Evolutionary conservation across 2,888 invertebrate genomes (phyloP).

Genomic region (Stenolophus ochropezus): DNA sequence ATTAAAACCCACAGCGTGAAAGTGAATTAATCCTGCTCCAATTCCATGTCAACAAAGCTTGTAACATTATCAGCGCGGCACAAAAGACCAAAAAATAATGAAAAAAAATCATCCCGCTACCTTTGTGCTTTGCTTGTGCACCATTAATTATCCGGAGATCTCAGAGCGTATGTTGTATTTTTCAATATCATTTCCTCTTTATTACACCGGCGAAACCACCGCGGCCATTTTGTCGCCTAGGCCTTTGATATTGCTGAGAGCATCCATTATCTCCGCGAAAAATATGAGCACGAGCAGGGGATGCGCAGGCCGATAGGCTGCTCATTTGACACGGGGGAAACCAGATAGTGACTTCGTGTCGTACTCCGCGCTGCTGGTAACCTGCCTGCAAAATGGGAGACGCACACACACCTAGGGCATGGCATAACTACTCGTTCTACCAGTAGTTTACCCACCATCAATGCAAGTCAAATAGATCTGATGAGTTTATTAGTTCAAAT

Average conservation of each 20-base stretch:
- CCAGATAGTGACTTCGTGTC: too few species aligned
- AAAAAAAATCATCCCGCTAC: conserved; percentile 1
- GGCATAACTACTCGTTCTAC: too few species aligned
- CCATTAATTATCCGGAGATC: conserved; percentile 31
- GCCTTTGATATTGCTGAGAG: conserved; percentile 56
- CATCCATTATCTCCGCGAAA: conserved; percentile 59
- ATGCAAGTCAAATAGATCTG: too few species aligned
- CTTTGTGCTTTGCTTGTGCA: conserved; percentile 31
- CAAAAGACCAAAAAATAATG: conserved; percentile 42
- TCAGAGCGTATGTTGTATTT: conserved; percentile 56
- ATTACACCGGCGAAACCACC: conserved; percentile 34
- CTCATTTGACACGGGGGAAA: conserved; percentile 40
- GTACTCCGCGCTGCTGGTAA: too few species aligned
- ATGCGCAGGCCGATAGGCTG: conserved; percentile 36
- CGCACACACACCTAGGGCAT: too few species aligned
- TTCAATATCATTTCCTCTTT: conserved; percentile 59
- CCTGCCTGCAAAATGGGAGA: too few species aligned
- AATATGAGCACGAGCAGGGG: conserved; percentile 51
- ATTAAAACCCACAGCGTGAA: background rate
- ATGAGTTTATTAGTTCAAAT: too few species aligned
- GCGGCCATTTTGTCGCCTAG: conserved; percentile 57
- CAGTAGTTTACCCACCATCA: too few species aligned
- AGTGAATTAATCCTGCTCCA: conserved; percentile 31
- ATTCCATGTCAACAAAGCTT: conserved; percentile 32
- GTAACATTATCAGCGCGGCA: conserved; percentile 30